A percentile compares a stretch with the other conserved stretches of the same genome.
Conservation (phyloP, 2,113 vertebrate species). For the Herpetotheres cachinnans region DNA sequence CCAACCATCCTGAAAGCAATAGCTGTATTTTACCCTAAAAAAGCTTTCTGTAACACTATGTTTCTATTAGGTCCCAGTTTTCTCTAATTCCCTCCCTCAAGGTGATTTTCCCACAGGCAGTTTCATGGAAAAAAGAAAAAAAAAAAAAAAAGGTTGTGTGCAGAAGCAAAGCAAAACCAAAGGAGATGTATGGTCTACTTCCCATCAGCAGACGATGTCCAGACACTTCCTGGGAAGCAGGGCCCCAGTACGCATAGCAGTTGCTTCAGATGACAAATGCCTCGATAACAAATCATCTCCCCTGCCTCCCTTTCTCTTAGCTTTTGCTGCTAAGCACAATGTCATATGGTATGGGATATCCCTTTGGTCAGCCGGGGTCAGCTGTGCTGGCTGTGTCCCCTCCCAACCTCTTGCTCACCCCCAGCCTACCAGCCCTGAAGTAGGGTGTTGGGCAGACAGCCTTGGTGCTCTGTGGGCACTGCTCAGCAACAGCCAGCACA, state of each 20-base stretch:
- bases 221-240: background rate
- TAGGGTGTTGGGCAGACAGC: background rate
- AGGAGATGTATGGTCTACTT: background rate
- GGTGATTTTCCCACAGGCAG: too few relatives aligned
- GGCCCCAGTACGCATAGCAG: accelerated
- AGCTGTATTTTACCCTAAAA: too few relatives aligned
- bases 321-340: background rate
- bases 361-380: background rate
- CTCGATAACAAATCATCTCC: background rate
- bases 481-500: background rate
- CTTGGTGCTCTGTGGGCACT: background rate
- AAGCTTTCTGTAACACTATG: too few relatives aligned
- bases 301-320: background rate
- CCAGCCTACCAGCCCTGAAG: accelerated
- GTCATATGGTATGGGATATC: background rate
- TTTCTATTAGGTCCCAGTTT: too few relatives aligned
- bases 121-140: background rate
- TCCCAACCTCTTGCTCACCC: background rate
- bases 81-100: too few relatives aligned
- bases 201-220: background rate
- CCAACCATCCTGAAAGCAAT: too few relatives aligned
- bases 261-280: background rate
- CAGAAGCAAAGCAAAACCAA: background rate
- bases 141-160: background rate
- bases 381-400: background rate